Evolutionary conservation across 2,888 invertebrate genomes (phyloP).

Genomic region (Drosophila conformis): DNA sequence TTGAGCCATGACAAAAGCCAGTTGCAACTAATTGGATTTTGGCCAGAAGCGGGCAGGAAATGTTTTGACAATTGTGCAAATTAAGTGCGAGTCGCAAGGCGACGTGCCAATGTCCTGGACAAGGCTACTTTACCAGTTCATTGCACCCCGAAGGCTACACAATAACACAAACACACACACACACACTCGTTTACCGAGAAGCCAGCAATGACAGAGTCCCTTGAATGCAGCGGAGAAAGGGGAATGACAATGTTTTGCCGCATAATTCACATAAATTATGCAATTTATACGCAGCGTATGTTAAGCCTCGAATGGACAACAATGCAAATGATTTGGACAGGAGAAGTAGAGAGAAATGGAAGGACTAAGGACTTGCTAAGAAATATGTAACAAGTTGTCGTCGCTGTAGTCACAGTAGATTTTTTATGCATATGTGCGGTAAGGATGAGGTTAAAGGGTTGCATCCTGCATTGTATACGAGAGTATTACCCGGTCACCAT

Average conservation of each 20-base stretch:
- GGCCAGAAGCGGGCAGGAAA: conserved; percentile 62
- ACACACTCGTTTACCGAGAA: conserved; percentile 7
- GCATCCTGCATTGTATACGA: conserved; percentile 45
- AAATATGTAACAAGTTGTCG: conserved; percentile 71
- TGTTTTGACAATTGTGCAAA: conserved; percentile 78
- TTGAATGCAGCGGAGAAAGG: conserved; percentile 11
- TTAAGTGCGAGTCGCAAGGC: conserved; percentile 60
- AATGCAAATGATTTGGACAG: conserved; percentile 46
- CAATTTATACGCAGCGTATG: conserved; percentile 79
- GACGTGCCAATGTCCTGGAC: conserved; percentile 76
- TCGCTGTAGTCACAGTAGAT: conserved; percentile 44
- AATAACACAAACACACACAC: conserved; percentile 8
- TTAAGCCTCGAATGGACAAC: conserved; percentile 70
- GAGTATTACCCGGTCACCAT: conserved; percentile 49
- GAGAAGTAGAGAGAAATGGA: background rate
- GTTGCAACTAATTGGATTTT: conserved; percentile 74
- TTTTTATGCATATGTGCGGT: conserved; percentile 50
- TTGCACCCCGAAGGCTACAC: conserved; percentile 72
- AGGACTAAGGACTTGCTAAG: conserved; percentile 46
- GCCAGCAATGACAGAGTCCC: conserved; percentile 39
- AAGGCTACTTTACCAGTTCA: conserved; percentile 77
- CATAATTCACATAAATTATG: conserved; percentile 82
- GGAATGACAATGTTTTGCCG: conserved; percentile 65
- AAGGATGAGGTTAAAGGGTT: conserved; percentile 43
- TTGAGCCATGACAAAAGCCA: conserved; percentile 60